These are phyloP conservation scores for Microcaecilia unicolor DNA, from an alignment of 2,797 vertebrate genomes.

Conservation along the genomic window DNA sequence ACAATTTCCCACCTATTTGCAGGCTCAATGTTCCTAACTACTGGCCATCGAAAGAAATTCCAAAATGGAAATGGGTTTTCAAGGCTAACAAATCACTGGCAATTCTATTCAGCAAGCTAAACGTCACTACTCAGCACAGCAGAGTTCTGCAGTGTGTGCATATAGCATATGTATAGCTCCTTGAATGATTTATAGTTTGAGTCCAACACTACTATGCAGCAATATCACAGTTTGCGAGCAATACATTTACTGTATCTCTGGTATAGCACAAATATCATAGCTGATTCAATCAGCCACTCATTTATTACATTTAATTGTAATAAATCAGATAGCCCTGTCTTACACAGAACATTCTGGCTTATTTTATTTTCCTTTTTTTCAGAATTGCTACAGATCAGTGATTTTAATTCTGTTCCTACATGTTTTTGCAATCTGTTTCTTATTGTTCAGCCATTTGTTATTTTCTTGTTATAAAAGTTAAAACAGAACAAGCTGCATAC, in stretches of 20 bases:
- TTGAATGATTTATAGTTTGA: constrained; percentile 4
- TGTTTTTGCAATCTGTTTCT: background rate
- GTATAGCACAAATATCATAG: background rate
- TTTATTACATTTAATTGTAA: constrained; percentile 10
- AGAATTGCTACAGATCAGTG: background rate
- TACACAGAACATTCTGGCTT: constrained; percentile 9
- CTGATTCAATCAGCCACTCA: constrained; percentile 17
- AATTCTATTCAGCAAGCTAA: constrained; percentile 9
- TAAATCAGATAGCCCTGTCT: constrained; percentile 1
- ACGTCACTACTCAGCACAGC: background rate
- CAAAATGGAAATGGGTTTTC: background rate
- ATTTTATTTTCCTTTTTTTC: constrained; percentile 1
- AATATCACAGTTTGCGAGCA: constrained; percentile 4
- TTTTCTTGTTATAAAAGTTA: background rate
- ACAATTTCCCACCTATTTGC: too few relatives aligned
- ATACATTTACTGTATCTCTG: background rate
- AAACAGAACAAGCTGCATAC: too few relatives aligned
- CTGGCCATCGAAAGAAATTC: background rate
- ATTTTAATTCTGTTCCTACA: background rate
- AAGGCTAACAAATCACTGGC: background rate
- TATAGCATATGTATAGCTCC: background rate
- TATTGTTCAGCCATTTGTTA: background rate
- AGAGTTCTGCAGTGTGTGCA: background rate
- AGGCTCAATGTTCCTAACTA: background rate
- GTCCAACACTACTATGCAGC: background rate